These are phyloP conservation scores for Eutrigla gurnardus DNA, from an alignment of 2,797 vertebrate species.

Conservation along the genomic window DNA sequence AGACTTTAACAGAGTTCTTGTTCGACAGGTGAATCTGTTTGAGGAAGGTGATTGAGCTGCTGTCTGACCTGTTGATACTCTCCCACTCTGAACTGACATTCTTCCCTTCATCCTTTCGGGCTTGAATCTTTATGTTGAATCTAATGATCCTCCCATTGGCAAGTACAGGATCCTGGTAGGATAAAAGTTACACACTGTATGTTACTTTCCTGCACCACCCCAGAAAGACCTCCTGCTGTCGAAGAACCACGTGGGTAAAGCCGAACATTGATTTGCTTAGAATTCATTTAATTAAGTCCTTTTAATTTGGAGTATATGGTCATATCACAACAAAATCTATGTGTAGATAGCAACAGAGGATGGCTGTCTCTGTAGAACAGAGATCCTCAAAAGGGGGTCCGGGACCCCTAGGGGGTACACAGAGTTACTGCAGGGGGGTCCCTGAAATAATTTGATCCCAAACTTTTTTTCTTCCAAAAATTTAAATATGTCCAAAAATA, in stretches of 20 bases:
- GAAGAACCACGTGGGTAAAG: too few species aligned
- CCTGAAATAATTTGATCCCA: too few species aligned
- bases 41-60: constrained; percentile 42
- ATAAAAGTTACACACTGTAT: constrained; percentile 11
- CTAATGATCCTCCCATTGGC: constrained; percentile 88
- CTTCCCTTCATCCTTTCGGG: not conserved
- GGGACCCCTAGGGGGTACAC: too few species aligned
- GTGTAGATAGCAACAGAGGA: not conserved
- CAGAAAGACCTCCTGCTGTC: not conserved
- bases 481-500: too few species aligned
- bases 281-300: too few species aligned
- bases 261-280: too few species aligned
- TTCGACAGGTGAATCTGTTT: constrained; percentile 36
- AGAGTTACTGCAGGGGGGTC: too few species aligned
- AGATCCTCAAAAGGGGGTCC: too few species aligned
- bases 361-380: not conserved
- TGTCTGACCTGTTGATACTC: constrained; percentile 54
- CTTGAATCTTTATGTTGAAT: constrained; percentile 80
- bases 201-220: not conserved
- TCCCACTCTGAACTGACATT: constrained; percentile 16
- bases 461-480: too few species aligned
- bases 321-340: not conserved
- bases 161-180: constrained; percentile 80
- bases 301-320: too few species aligned
- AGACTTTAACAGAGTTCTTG: constrained; percentile 30